These are phyloP conservation scores for Carpatolechia fugitivella DNA, from an alignment of 2,888 invertebrate species.

Conservation along the genomic window DNA sequence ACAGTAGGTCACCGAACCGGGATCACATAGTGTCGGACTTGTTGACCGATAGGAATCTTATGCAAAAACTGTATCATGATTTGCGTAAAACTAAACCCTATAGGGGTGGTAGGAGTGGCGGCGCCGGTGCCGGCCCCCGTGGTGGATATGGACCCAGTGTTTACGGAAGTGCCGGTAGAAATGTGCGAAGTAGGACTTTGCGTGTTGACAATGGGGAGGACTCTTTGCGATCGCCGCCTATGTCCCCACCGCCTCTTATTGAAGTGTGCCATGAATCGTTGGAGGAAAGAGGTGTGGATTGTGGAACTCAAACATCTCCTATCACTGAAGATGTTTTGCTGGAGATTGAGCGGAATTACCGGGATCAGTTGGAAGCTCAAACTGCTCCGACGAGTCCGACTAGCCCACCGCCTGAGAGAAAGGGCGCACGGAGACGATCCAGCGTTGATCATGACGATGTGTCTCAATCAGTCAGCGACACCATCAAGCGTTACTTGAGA, in stretches of 20 bases:
- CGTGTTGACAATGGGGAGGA: slow-evolving; percentile 50
- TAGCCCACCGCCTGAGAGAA: slow-evolving; percentile 58
- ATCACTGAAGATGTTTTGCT: slow-evolving; percentile 77
- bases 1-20: slow-evolving; percentile 81
- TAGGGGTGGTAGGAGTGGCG: slow-evolving; percentile 60
- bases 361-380: slow-evolving; percentile 61
- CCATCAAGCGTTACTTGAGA: slow-evolving; percentile 89
- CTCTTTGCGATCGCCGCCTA: slow-evolving; percentile 57
- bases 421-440: slow-evolving; percentile 81
- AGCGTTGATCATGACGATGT: slow-evolving; percentile 92
- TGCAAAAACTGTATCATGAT: slow-evolving; percentile 87
- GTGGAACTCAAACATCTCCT: slow-evolving; percentile 81
- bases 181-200: slow-evolving; percentile 46
- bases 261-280: slow-evolving; percentile 82
- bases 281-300: slow-evolving; percentile 73
- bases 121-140: slow-evolving; percentile 67
- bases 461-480: slow-evolving; percentile 92
- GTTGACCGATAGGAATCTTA: slow-evolving; percentile 84
- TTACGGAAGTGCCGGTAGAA: slow-evolving; percentile 61
- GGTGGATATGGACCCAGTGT: slow-evolving; percentile 48
- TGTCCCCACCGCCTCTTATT: slow-evolving; percentile 83
- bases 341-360: slow-evolving; percentile 70
- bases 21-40: slow-evolving; percentile 86
- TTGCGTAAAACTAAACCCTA: slow-evolving; percentile 82
- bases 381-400: slow-evolving; percentile 66